Evolutionary conservation across 2,113 vertebrate genomes (phyloP).

Genomic region (Burhinus oedicnemus): DNA sequence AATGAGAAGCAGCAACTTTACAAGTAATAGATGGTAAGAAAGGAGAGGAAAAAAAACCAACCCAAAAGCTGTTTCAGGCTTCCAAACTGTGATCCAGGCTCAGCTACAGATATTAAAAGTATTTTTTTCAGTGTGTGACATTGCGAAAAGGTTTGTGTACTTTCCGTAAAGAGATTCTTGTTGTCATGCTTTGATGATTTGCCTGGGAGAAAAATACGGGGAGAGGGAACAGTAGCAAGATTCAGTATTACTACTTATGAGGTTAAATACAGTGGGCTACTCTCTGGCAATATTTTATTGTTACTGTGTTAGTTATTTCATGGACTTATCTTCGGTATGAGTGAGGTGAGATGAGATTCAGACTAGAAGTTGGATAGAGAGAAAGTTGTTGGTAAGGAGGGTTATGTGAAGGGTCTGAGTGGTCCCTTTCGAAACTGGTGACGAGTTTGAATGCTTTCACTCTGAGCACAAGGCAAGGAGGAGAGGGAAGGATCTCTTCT

Average conservation of each 20-base stretch:
- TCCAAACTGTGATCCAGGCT: background rate
- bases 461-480: background rate
- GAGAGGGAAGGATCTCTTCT: background rate
- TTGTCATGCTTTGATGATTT: background rate
- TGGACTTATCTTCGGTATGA: background rate
- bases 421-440: background rate
- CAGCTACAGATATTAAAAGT: background rate
- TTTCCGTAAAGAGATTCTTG: background rate
- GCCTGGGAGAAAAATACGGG: background rate
- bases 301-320: background rate
- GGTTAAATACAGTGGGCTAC: background rate
- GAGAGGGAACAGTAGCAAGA: background rate
- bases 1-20: background rate
- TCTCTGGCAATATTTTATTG: background rate
- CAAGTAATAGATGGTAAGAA: background rate
- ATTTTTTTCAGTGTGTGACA: background rate
- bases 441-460: background rate
- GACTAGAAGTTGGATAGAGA: background rate
- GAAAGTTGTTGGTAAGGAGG: background rate
- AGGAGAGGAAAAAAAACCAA: background rate
- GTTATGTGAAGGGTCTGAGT: background rate
- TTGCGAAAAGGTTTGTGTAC: background rate
- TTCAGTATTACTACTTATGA: background rate
- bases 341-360: background rate
- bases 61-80: background rate